Evolutionary conservation across 2,113 vertebrate species (phyloP).

Genomic region (Oplegnathus fasciatus): DNA sequence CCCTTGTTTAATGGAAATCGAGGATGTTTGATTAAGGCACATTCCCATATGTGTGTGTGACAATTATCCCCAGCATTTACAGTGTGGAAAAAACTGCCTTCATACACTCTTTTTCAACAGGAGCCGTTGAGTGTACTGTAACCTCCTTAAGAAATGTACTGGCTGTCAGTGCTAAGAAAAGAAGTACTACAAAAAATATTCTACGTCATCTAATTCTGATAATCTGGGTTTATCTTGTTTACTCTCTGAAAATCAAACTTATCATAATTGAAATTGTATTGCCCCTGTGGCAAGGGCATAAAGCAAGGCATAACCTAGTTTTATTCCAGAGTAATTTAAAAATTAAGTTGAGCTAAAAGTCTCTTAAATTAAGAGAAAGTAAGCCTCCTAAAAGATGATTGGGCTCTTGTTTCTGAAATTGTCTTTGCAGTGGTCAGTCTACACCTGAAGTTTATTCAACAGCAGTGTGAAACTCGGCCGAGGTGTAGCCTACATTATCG

Average conservation of each 20-base stretch:
- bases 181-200: background rate
- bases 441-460: slow-evolving; percentile 57
- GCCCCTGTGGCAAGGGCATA: slow-evolving; percentile 36
- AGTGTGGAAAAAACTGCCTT: background rate
- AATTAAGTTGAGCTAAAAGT: slow-evolving; percentile 18
- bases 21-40: slow-evolving; percentile 16
- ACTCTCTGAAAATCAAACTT: slow-evolving; percentile 28
- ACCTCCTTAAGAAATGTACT: slow-evolving; percentile 17
- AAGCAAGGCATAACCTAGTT: slow-evolving; percentile 33
- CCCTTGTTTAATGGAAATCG: slow-evolving; percentile 28
- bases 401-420: slow-evolving; percentile 7
- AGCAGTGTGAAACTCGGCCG: slow-evolving; percentile 38
- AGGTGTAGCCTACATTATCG: slow-evolving; percentile 64
- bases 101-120: background rate
- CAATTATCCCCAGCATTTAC: slow-evolving; percentile 11
- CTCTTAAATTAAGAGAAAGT: slow-evolving; percentile 17
- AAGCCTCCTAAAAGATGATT: background rate
- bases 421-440: slow-evolving; percentile 24
- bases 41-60: slow-evolving; percentile 25
- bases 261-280: slow-evolving; percentile 21
- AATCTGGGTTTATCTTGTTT: slow-evolving; percentile 48
- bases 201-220: slow-evolving; percentile 19
- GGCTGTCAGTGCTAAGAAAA: slow-evolving; percentile 15
- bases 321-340: slow-evolving; percentile 34
- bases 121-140: background rate